Evolutionary conservation across 2,113 vertebrate genomes (phyloP).

Genomic region (Lophius piscatorius): DNA sequence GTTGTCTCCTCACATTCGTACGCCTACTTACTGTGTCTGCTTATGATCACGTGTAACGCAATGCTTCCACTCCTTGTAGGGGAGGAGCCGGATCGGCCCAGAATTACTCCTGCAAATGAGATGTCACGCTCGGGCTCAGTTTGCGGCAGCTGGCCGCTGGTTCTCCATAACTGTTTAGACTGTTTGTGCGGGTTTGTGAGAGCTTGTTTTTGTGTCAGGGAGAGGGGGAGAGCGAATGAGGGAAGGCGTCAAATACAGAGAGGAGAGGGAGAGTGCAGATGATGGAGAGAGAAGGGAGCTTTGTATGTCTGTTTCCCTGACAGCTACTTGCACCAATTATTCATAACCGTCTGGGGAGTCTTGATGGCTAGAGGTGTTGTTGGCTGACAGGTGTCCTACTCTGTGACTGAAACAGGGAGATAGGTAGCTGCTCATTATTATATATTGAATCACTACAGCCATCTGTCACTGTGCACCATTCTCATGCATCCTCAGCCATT

Average conservation of each 20-base stretch:
- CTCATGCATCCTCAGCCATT: conserved; percentile 44
- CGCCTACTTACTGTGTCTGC: neutral
- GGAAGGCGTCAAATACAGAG: neutral
- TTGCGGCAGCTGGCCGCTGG: conserved; percentile 23
- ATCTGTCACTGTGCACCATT: conserved; percentile 46
- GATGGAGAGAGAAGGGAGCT: neutral
- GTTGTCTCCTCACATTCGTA: neutral
- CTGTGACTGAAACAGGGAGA: conserved; percentile 45
- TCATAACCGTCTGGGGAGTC: conserved; percentile 34
- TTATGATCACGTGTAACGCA: conserved; percentile 18
- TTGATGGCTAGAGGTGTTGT: conserved; percentile 48
- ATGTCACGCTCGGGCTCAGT: conserved; percentile 43
- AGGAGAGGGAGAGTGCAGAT: neutral
- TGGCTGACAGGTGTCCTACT: conserved; percentile 67
- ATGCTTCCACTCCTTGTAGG: too few species aligned
- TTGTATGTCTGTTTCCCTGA: conserved; percentile 55
- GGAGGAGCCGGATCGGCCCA: conserved; percentile 32
- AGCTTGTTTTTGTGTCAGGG: conserved; percentile 14
- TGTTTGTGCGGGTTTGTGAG: neutral
- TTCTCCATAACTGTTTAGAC: conserved; percentile 38
- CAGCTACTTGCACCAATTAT: conserved; percentile 66
- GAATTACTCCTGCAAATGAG: conserved; percentile 50
- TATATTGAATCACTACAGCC: conserved; percentile 35
- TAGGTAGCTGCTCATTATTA: conserved; percentile 43
- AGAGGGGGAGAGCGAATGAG: conserved; percentile 2